Conservation (phyloP, 92 coral and sea anemone species). For the Actinernus sp. region DNA sequence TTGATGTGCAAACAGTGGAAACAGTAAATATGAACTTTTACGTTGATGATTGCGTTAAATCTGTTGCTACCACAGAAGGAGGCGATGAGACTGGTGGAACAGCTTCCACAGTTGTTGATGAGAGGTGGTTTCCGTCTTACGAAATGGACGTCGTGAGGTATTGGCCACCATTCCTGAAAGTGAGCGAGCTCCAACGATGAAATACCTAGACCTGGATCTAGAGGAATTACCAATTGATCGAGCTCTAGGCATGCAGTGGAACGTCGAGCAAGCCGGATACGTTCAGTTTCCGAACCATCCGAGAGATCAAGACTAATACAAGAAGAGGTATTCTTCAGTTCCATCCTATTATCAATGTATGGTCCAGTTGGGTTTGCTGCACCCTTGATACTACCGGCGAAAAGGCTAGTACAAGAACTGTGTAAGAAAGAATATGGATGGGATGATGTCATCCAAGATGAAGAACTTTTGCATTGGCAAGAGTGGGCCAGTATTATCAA, state of each 20-base stretch:
- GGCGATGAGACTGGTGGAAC: not conserved
- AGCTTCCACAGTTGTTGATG: too few species aligned
- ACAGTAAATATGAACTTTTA: conserved; percentile 35
- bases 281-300: not conserved
- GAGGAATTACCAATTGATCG: not conserved
- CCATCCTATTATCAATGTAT: too few species aligned
- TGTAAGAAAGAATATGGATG: not conserved
- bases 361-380: not conserved
- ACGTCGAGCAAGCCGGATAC: not conserved
- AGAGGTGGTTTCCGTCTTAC: too few species aligned
- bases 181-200: not conserved
- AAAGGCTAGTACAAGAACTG: not conserved
- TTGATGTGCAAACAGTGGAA: conserved; percentile 14
- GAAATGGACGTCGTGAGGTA: not conserved
- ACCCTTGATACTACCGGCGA: not conserved
- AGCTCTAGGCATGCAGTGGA: not conserved
- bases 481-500: not conserved
- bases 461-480: not conserved
- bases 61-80: conserved; percentile 4
- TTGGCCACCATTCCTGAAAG: not conserved
- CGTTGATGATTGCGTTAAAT: conserved; percentile 39
- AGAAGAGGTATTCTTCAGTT: not conserved
- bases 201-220: not conserved
- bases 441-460: not conserved
- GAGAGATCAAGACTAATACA: not conserved